These are phyloP conservation scores for Tychaedon coryphoeus DNA, from an alignment of 2,113 vertebrate species.

Conservation along the genomic window DNA sequence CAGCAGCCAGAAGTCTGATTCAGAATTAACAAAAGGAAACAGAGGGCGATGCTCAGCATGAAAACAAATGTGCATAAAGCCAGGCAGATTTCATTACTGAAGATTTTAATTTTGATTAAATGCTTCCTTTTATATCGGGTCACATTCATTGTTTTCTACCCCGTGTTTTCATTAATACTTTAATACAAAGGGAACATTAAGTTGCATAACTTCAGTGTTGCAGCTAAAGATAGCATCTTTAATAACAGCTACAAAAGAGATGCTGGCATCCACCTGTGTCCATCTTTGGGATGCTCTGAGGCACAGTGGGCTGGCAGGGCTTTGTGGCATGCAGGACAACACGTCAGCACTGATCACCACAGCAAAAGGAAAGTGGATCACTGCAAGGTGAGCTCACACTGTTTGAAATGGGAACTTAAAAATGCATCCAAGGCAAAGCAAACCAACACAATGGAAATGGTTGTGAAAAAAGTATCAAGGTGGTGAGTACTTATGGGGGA, in stretches of 20 bases:
- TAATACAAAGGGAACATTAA: background rate
- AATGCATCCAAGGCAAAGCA: background rate
- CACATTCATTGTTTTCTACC: background rate
- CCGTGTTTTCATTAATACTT: slow-evolving; percentile 32
- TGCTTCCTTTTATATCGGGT: background rate
- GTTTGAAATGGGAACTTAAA: background rate
- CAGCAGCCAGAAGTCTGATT: slow-evolving; percentile 13
- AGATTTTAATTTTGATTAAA: slow-evolving; percentile 64
- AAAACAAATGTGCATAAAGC: background rate
- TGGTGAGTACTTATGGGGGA: background rate
- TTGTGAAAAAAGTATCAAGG: background rate
- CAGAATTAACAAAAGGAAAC: slow-evolving; percentile 38
- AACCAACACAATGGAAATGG: background rate
- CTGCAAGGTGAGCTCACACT: background rate
- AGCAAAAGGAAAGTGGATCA: background rate
- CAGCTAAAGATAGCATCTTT: slow-evolving; percentile 50
- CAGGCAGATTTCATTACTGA: slow-evolving; percentile 26
- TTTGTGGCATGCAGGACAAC: background rate
- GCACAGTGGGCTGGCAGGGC: background rate
- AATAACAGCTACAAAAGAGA: slow-evolving; percentile 15
- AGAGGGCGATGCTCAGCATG: background rate
- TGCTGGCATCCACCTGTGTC: background rate
- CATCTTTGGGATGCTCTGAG: background rate
- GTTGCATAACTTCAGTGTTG: background rate
- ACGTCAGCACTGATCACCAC: background rate